Conservation (phyloP, 2,113 vertebrate species). For the Oreocharis arfaki region DNA sequence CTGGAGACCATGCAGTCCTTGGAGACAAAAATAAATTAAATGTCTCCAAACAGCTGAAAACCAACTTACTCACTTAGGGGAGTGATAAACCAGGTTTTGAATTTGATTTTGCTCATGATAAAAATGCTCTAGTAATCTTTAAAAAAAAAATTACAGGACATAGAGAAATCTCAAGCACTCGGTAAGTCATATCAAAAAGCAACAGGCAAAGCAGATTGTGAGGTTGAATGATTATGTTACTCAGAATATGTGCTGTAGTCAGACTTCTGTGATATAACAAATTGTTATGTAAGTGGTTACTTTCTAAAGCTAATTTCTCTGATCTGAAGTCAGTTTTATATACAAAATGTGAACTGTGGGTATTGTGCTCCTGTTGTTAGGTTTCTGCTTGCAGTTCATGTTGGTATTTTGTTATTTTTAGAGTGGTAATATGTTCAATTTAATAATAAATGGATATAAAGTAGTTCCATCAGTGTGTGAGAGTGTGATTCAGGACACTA, state of each 20-base stretch:
- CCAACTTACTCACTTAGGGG: neutral
- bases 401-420: neutral
- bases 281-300: neutral
- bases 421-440: neutral
- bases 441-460: neutral
- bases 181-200: neutral
- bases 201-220: neutral
- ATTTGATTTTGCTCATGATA: slow-evolving; percentile 47
- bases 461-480: neutral
- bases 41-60: slow-evolving; percentile 27
- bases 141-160: neutral
- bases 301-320: neutral
- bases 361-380: neutral
- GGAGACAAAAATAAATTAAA: slow-evolving; percentile 38
- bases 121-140: neutral
- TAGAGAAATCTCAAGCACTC: neutral
- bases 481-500: neutral
- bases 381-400: neutral
- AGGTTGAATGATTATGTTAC: neutral
- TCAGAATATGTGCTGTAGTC: neutral
- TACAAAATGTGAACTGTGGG: neutral
- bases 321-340: neutral
- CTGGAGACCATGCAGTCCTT: neutral
- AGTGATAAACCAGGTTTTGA: slow-evolving; percentile 30
- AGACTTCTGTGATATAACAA: neutral